Evolutionary conservation across 2,113 vertebrate species (phyloP).

Genomic region (Daphoenositta chrysoptera): DNA sequence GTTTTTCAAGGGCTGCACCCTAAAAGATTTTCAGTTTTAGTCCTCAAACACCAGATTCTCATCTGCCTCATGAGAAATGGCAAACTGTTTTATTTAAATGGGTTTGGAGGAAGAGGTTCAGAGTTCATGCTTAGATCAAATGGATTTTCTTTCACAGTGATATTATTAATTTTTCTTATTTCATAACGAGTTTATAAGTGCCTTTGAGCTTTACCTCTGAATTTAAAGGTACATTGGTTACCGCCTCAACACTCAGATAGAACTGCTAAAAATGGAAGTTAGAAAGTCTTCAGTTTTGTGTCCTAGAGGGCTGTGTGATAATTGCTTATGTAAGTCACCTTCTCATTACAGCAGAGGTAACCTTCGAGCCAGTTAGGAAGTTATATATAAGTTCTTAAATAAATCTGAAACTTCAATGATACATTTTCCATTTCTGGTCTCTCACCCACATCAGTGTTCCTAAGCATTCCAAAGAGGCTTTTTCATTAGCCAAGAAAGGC

Average conservation of each 20-base stretch:
- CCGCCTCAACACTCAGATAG: not conserved
- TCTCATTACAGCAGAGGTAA: conserved; percentile 44
- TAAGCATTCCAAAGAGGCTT: not conserved
- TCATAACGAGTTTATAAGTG: not conserved
- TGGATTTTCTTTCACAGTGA: conserved; percentile 1
- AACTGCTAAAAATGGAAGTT: conserved; percentile 52
- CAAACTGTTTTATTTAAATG: conserved; percentile 13
- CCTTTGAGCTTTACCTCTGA: conserved; percentile 48
- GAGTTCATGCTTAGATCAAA: conserved; percentile 6
- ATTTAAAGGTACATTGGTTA: conserved; percentile 21
- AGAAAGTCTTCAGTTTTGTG: conserved; percentile 28
- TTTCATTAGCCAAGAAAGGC: not conserved
- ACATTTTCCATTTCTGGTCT: not conserved
- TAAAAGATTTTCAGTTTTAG: not conserved
- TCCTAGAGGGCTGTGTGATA: conserved; percentile 50
- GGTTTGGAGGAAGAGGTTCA: not conserved
- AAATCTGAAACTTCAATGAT: not conserved
- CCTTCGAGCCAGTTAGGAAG: conserved; percentile 8
- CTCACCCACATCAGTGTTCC: not conserved
- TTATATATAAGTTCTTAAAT: conserved; percentile 39
- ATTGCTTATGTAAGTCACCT: conserved; percentile 52
- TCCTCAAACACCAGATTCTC: not conserved
- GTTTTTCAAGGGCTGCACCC: not conserved
- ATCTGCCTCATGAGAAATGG: not conserved
- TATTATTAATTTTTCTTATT: conserved; percentile 7